Base-by-base conservation (phyloP, 2,113 vertebrate genomes). In the Gobiocypris rarus region DNA sequence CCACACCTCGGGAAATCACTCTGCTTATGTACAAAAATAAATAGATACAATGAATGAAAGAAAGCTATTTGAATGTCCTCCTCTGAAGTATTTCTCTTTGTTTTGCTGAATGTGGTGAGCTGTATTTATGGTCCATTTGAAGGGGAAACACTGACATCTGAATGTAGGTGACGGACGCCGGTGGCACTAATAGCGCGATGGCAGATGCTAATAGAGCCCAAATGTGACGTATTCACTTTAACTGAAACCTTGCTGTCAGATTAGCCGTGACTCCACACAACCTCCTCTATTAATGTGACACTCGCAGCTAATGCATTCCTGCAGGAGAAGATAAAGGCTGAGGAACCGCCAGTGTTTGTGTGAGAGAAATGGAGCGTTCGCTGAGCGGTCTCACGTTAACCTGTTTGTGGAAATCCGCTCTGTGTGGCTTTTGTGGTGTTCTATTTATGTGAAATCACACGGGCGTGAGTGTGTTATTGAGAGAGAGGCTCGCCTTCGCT, bases 161-260 rank as follows among this genome's bases (percentile, higher is more conserved):
- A 93, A 90, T 92, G 88, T 91, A 93, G 93, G 92, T 93, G 93
- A 94, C 92, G 92, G 89, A 87, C 84, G 88, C 56, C 86, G 91
- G 92, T 90, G 91, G 92, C 92, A 93, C 92, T 92, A 93, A 92
- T 90, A 89, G 93, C 89, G 89, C 92, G 81, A 86, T 88, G 90
- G 90, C 88, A 90, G 93, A 91, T 93, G 91, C 91, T 94, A 95
- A 94, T 93, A 94, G 92, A 93, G 93, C 89, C 86, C 89, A 89
- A 92, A 91, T 91, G 84, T 93, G 92, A 92, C 90, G 91, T 91
- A 88, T 93, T 92, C 90, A 90, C 93, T 93, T 94, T 93, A 93
- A 92, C 91, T 89, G 88, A 93, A 93, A 92, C 93, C 93, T 92
- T 89, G 86, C 93, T 92, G 93, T 93, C 93, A 93, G 92, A 94